Evolutionary conservation across 2,888 invertebrate genomes (phyloP).

Genomic region (Xestoiulus laeticollis): DNA sequence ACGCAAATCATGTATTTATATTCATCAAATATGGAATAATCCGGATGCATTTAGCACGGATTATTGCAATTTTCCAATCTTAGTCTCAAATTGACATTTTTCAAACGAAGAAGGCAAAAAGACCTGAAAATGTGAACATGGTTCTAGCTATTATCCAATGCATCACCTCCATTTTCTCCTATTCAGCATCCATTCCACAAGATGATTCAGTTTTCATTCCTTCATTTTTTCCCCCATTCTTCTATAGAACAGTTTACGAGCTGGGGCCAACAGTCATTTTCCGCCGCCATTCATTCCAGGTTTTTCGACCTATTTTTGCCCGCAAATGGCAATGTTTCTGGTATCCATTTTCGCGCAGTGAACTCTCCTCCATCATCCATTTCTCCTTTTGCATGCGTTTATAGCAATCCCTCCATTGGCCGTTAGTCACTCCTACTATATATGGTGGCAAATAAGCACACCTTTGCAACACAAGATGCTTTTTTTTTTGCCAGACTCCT

Average conservation of each 20-base stretch:
- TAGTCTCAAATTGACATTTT: too few species aligned
- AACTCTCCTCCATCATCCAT: not conserved
- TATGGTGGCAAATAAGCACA: constrained; percentile 10
- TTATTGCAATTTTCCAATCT: too few species aligned
- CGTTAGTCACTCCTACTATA: constrained; percentile 17
- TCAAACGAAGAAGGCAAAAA: too few species aligned
- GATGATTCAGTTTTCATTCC: not conserved
- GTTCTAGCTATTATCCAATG: too few species aligned
- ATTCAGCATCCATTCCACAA: not conserved
- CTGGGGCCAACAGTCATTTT: too few species aligned
- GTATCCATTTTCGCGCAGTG: not conserved
- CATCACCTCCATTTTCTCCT: not conserved
- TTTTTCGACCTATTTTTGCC: constrained; percentile 4
- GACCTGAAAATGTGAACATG: too few species aligned
- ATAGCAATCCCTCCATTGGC: not conserved
- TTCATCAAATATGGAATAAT: too few species aligned
- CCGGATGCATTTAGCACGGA: too few species aligned
- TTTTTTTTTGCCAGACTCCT: not conserved
- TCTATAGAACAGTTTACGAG: not conserved
- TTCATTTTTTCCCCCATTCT: not conserved
- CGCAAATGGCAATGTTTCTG: not conserved
- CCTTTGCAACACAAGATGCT: not conserved
- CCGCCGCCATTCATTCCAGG: not conserved
- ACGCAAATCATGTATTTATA: too few species aligned
- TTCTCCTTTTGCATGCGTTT: not conserved